Evolutionary conservation across 2,888 invertebrate species (phyloP).

Genomic region (Pandemis heparana): DNA sequence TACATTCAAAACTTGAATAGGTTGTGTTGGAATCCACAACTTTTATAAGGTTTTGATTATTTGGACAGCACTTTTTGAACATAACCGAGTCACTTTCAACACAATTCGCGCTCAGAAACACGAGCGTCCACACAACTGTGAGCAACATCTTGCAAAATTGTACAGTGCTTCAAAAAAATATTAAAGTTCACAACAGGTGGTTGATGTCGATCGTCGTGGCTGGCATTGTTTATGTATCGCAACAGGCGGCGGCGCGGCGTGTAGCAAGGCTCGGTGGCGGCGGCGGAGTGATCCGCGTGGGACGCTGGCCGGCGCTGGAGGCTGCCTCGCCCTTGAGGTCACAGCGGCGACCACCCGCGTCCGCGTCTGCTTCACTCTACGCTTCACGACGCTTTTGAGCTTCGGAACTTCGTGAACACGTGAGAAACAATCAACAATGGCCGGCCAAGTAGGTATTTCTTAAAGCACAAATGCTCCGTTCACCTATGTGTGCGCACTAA

Average conservation of each 20-base stretch:
- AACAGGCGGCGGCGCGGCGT: conserved; percentile 56
- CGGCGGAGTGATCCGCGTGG: conserved; percentile 62
- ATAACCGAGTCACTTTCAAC: conserved; percentile 54
- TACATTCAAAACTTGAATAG: conserved; percentile 61
- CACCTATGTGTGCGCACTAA: conserved; percentile 8
- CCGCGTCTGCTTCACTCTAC: conserved; percentile 38
- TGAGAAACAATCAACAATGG: conserved; percentile 25
- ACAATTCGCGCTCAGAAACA: conserved; percentile 50
- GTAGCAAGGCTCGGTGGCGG: conserved; percentile 62
- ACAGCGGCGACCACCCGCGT: conserved; percentile 45
- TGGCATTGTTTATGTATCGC: conserved; percentile 64
- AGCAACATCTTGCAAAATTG: conserved; percentile 62
- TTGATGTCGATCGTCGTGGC: conserved; percentile 64
- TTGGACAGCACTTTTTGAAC: conserved; percentile 77
- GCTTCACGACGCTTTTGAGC: conserved; percentile 23
- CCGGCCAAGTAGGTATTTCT: conserved; percentile 8
- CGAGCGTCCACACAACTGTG: conserved; percentile 57
- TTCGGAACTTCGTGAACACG: conserved; percentile 24
- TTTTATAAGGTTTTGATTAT: conserved; percentile 66
- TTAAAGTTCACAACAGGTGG: conserved; percentile 68
- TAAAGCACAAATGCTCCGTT: conserved; percentile 16
- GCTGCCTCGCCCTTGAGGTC: conserved; percentile 75
- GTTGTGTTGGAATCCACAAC: conserved; percentile 53
- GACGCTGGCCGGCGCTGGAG: conserved; percentile 57
- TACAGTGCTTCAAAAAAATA: conserved; percentile 45